Evolutionary conservation across 1,140 invertebrate genomes (phyloP).

Genomic region (Chymomyza costata): DNA sequence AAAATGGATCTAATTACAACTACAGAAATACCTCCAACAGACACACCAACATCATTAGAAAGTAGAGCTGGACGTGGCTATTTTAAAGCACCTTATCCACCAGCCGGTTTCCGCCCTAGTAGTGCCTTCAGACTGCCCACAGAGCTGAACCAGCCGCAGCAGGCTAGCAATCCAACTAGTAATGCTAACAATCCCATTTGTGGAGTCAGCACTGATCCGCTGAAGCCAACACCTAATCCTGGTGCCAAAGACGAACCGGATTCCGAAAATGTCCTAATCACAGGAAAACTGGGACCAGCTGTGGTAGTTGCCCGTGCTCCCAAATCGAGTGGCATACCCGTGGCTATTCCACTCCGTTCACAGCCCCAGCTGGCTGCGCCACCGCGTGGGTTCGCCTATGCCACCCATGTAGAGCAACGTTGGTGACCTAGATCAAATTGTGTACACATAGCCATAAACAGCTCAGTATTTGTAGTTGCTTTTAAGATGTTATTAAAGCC

Average conservation of each 20-base stretch:
- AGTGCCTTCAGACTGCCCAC: constrained; percentile 57
- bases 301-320: constrained; percentile 44
- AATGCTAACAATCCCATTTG: constrained; percentile 61
- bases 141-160: constrained; percentile 27
- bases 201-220: constrained; percentile 61
- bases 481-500: constrained; percentile 2
- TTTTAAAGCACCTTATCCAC: constrained; percentile 51
- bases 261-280: constrained; percentile 54
- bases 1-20: constrained; percentile 36
- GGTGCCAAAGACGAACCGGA: constrained; percentile 58
- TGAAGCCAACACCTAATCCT: constrained; percentile 58
- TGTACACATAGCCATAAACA: constrained; percentile 27
- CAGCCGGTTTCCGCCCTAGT: constrained; percentile 59
- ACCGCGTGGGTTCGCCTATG: constrained; percentile 42
- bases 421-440: constrained; percentile 30
- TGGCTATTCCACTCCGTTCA: constrained; percentile 55
- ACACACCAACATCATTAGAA: constrained; percentile 13
- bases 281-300: constrained; percentile 47
- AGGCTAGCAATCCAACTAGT: constrained; percentile 7
- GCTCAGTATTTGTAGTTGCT: constrained; percentile 34
- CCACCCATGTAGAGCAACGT: constrained; percentile 51
- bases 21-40: constrained; percentile 18
- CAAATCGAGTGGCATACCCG: constrained; percentile 22
- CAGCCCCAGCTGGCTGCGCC: constrained; percentile 30
- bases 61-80: constrained; percentile 29